These are phyloP conservation scores for Agrochola litura DNA, from an alignment of 2,888 invertebrate species.

Conservation along the genomic window DNA sequence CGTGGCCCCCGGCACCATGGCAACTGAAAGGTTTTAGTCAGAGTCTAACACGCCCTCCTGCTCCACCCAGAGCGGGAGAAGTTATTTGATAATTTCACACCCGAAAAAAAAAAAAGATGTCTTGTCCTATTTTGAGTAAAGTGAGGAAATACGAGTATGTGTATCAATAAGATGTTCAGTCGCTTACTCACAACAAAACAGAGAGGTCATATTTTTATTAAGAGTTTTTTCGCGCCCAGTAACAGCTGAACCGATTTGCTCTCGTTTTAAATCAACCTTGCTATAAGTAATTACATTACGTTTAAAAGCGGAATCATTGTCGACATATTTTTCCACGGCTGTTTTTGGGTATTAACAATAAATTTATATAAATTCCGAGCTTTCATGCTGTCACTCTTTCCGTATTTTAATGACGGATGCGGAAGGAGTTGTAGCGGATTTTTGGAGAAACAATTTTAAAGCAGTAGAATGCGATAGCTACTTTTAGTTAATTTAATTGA, in stretches of 20 bases:
- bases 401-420: conserved; percentile 7
- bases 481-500: background rate
- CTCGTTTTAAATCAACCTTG: conserved; percentile 79
- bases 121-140: conserved; percentile 8
- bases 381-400: conserved; percentile 14
- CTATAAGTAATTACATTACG: conserved; percentile 72
- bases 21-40: no score
- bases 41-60: no score
- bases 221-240: conserved; percentile 60
- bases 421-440: background rate
- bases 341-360: conserved; percentile 12
- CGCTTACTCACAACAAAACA: background rate
- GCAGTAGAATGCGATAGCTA: background rate
- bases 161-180: no score
- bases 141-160: no score
- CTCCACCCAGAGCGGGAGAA: no score
- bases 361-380: conserved; percentile 26
- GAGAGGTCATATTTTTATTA: conserved; percentile 76
- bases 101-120: background rate
- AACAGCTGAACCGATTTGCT: conserved; percentile 72
- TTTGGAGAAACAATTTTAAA: conserved; percentile 8
- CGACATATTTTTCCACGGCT: conserved; percentile 34
- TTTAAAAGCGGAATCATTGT: conserved; percentile 60
- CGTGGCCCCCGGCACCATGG: no score
- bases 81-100: no score